Percentiles rank a stretch among this genome's conserved stretches.
Evolutionary conservation across 1,140 invertebrate genomes (phyloP).

Genomic region (Pogonognathellus flavescens): DNA sequence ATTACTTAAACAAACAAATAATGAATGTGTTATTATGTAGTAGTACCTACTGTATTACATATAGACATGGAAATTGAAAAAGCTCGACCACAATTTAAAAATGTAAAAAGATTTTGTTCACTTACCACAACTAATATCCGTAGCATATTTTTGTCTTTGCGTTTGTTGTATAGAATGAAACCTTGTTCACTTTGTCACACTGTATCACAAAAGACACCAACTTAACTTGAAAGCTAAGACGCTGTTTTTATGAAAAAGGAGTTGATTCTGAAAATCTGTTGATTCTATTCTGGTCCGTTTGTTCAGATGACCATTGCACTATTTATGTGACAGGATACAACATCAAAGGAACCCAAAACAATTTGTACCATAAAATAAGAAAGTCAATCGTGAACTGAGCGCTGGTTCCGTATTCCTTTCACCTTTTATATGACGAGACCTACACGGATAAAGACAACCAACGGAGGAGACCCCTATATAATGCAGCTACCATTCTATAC

Average conservation of each 20-base stretch:
- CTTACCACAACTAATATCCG: constrained; percentile 35
- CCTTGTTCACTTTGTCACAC: neutral
- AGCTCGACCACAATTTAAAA: neutral
- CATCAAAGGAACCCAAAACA: neutral
- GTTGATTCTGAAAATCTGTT: neutral
- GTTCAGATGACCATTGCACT: neutral
- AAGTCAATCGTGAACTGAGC: constrained; percentile 60
- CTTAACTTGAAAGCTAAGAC: constrained; percentile 33
- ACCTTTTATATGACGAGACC: constrained; percentile 58
- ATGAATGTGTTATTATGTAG: neutral
- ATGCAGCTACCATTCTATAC: neutral
- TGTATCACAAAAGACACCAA: constrained; percentile 16
- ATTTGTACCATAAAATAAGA: constrained; percentile 59
- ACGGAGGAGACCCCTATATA: neutral
- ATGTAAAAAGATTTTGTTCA: neutral
- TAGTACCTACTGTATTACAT: neutral
- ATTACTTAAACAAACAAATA: neutral
- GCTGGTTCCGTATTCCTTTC: constrained; percentile 64
- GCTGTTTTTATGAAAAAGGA: neutral
- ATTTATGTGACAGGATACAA: neutral
- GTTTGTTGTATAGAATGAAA: neutral
- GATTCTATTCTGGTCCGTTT: neutral
- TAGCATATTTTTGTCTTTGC: constrained; percentile 5
- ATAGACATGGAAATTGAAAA: neutral
- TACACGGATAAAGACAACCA: constrained; percentile 21